Conservation (phyloP, 2,113 vertebrate genomes). For the Rhinoptilus africanus region DNA sequence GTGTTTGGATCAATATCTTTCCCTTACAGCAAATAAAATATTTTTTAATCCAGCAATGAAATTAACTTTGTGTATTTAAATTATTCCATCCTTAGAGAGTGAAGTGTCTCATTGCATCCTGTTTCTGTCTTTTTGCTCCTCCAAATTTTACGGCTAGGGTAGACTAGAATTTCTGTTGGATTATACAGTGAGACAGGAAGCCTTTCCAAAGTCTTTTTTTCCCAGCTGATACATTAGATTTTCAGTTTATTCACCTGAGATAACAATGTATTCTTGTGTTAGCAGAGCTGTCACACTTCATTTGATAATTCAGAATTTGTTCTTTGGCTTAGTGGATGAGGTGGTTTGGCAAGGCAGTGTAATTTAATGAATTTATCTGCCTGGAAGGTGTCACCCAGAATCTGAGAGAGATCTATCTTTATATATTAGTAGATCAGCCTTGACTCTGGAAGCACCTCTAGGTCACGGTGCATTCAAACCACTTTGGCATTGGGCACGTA, state of each 20-base stretch:
- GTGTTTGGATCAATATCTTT: not conserved
- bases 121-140: not conserved
- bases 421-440: slow-evolving; percentile 3
- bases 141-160: not conserved
- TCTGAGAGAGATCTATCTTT: slow-evolving; percentile 36
- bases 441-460: not conserved
- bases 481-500: not conserved
- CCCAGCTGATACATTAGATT: not conserved
- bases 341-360: not conserved
- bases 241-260: slow-evolving; percentile 49
- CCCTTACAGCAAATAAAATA: not conserved
- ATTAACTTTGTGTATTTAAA: not conserved
- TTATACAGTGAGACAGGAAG: not conserved
- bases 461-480: not conserved
- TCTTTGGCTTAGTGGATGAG: not conserved
- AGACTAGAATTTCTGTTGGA: not conserved
- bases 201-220: not conserved
- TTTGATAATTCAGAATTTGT: slow-evolving; percentile 39
- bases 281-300: slow-evolving; percentile 42
- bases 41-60: not conserved
- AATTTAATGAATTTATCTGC: slow-evolving; percentile 20
- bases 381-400: not conserved
- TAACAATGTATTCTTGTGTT: not conserved
- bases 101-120: not conserved
- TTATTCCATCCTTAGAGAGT: not conserved